These are phyloP conservation scores for Podilymbus podiceps DNA, from an alignment of 2,113 vertebrate species.

Conservation along the genomic window DNA sequence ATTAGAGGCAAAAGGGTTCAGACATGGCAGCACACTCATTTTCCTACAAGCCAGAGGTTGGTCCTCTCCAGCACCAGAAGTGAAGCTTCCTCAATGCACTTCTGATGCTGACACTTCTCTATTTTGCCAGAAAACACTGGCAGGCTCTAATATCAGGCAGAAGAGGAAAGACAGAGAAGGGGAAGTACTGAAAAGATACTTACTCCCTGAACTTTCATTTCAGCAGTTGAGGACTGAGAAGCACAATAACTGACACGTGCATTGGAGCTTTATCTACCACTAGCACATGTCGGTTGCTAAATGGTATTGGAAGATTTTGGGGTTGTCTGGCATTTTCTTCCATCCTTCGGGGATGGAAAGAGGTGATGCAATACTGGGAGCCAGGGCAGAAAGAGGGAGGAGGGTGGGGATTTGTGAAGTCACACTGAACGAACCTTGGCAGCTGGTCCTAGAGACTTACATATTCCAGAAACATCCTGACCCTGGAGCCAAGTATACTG, in stretches of 20 bases:
- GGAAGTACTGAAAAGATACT: neutral
- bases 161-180: neutral
- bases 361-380: neutral
- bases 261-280: neutral
- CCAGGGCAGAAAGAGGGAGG: neutral
- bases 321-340: neutral
- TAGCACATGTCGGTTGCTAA: accelerated
- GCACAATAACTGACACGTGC: neutral
- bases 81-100: neutral
- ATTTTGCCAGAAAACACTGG: neutral
- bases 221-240: neutral
- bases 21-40: neutral
- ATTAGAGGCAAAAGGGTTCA: neutral
- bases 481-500: neutral
- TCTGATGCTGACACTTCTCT: neutral
- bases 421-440: neutral
- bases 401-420: neutral
- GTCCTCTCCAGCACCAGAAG: neutral
- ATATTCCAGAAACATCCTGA: neutral
- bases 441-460: neutral
- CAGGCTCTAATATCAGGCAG: neutral
- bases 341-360: neutral
- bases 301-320: neutral
- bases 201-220: neutral
- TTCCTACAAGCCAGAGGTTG: neutral